Conservation (phyloP, 2,797 vertebrate genomes). For the Rhinella marina region DNA sequence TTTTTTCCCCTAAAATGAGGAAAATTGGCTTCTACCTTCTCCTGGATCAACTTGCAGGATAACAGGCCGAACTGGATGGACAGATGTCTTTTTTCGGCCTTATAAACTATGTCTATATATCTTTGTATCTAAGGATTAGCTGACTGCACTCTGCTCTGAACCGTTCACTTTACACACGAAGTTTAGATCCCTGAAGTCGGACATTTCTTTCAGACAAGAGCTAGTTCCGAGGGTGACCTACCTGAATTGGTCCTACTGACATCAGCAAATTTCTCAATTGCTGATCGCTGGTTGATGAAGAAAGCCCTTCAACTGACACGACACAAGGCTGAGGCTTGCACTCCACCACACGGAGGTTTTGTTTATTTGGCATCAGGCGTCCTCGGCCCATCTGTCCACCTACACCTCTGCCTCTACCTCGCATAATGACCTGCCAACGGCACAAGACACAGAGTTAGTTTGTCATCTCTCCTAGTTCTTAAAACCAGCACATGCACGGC, state of each 20-base stretch:
- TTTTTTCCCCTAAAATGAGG: too few relatives aligned
- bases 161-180: neutral
- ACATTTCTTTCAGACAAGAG: constrained; percentile 32
- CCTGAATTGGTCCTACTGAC: constrained; percentile 97
- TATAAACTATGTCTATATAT: too few relatives aligned
- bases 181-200: neutral
- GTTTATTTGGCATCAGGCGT: constrained; percentile 82
- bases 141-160: neutral
- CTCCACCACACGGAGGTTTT: constrained; percentile 81
- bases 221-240: constrained; percentile 70
- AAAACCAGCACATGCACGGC: neutral
- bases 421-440: constrained; percentile 86
- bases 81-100: too few relatives aligned
- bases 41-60: too few relatives aligned
- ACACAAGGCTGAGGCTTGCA: constrained; percentile 82
- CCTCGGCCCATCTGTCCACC: constrained; percentile 81
- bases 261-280: constrained; percentile 93
- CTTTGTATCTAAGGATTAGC: neutral
- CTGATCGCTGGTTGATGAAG: constrained; percentile 90
- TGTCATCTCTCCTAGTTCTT: constrained; percentile 49
- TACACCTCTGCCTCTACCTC: constrained; percentile 85
- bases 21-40: too few relatives aligned
- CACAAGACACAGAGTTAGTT: constrained; percentile 67
- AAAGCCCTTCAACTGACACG: constrained; percentile 95
- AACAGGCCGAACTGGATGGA: too few relatives aligned